Evolutionary conservation across 2,113 vertebrate species (phyloP), one percentile per base, ranked within the genome.

Genomic region (Bubo blakistoni): DNA sequence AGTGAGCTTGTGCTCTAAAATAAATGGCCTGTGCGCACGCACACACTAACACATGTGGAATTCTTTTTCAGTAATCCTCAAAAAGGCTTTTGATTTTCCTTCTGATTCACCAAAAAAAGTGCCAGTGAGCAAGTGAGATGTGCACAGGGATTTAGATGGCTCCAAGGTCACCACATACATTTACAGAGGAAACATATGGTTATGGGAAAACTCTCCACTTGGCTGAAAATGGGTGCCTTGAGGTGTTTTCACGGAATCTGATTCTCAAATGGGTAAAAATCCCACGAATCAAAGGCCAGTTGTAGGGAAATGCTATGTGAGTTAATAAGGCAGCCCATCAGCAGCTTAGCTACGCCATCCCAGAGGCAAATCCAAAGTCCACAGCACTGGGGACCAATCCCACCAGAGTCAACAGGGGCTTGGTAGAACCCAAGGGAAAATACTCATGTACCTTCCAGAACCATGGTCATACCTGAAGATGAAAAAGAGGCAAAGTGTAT

Each of bases 41-140:
- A 97, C 98, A 98, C 98, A 95, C 96, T 97, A 91, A 95, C 98
- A 98, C 98, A 98, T 98, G 98, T 98, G 98, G 98, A 98, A 98
- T 98, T 98, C 98, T 92, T 98, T 98, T 98, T 91, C 98, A 85
- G 96, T 98, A 98, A 98, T 98, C 98, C 98, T 98, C 98, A 98
- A 98, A 98, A 97, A 98, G 94, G 96, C 97, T 98, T 98, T 98
- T 98, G 98, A 98, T 98, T 98, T 98, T 97, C 95, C 95, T 94
- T 97, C 94, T 97, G 97, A 98, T 98, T 98, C 98, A 96, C 95
- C 67, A 96, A 82, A 92, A 73, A 78, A 96, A 65, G 66, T 65
- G 25, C 77, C 96, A 92, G 95, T 65, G 97, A 97, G 97, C 98
- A 97, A 98, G 97, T 97, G 98, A 96, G 97, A 98, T 98, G 97